phyloP scores from a whole-genome alignment of 1,140 invertebrate species.

The Drosophila pseudoananassae region DNA sequence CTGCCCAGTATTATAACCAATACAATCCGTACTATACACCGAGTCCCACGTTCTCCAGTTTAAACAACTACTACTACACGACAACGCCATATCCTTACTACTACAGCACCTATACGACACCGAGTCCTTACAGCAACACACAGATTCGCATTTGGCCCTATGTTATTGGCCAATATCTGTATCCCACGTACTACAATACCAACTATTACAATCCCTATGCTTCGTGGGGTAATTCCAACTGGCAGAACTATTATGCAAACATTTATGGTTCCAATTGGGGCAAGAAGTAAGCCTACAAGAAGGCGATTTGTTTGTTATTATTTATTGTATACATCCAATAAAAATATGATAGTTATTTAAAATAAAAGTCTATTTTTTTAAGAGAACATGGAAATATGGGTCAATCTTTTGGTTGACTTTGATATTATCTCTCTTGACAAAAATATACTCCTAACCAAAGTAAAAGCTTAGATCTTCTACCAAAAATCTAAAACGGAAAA shows the following conservation, averaged over 20 bases:
- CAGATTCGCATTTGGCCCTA: constrained; percentile 75
- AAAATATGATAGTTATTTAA: constrained; percentile 10
- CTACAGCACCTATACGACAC: constrained; percentile 52
- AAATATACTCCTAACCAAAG: not conserved
- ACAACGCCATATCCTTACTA: constrained; percentile 63
- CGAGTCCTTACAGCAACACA: constrained; percentile 42
- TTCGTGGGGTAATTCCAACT: constrained; percentile 52
- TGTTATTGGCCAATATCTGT: constrained; percentile 76
- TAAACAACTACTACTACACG: constrained; percentile 60
- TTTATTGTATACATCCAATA: constrained; percentile 32
- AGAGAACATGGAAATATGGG: not conserved
- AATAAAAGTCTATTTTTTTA: constrained; percentile 1
- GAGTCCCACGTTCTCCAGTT: constrained; percentile 61
- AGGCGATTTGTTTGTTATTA: constrained; percentile 1
- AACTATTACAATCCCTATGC: constrained; percentile 66
- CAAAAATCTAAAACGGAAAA: constrained; percentile 12
- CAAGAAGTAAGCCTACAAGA: constrained; percentile 44
- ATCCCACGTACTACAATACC: constrained; percentile 65
- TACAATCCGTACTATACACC: constrained; percentile 65
- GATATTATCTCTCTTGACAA: too few species aligned
- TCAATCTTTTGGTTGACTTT: not conserved
- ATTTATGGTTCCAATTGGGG: constrained; percentile 56
- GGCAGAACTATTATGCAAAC: constrained; percentile 64
- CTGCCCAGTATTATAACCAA: constrained; percentile 56
- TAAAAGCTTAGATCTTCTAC: not conserved